These are phyloP conservation scores for Lepidocyrtoides sp. DNA, from an alignment of 2,888 invertebrate genomes.

Conservation along the genomic window DNA sequence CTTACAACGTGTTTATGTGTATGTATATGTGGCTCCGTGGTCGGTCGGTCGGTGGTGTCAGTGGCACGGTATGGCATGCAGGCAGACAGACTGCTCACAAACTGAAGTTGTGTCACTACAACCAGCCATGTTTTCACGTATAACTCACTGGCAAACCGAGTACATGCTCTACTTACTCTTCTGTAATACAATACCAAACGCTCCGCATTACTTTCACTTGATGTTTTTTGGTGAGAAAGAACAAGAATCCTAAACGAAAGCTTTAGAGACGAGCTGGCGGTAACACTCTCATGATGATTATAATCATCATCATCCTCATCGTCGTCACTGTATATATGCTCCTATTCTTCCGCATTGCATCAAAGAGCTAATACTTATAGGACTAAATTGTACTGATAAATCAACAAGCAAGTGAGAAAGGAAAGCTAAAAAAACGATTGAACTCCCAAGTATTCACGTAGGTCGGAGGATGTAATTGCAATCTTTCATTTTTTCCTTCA, in stretches of 20 bases:
- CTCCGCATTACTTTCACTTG: background rate
- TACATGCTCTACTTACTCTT: background rate
- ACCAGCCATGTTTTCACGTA: too few species aligned
- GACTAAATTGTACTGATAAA: background rate
- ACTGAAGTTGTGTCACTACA: background rate
- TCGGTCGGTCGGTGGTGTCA: too few species aligned
- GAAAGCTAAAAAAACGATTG: background rate
- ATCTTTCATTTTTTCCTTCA: background rate
- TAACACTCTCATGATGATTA: background rate
- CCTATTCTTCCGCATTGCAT: constrained; percentile 59
- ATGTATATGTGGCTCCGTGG: background rate
- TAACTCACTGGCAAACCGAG: background rate
- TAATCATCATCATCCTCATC: background rate
- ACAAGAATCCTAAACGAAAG: background rate
- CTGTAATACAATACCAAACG: too few species aligned
- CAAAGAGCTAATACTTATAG: background rate
- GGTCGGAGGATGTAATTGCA: constrained; percentile 3
- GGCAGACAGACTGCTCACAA: background rate
- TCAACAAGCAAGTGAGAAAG: background rate
- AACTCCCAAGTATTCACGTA: background rate
- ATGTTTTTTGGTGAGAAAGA: background rate
- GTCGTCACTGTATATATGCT: background rate
- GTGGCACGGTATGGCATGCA: background rate
- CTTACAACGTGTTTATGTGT: constrained; percentile 62
- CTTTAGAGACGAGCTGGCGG: background rate